Evolutionary conservation across 2,113 vertebrate genomes (phyloP), one percentile per base, ranked within the genome.

Genomic region (Donacobius atricapilla): DNA sequence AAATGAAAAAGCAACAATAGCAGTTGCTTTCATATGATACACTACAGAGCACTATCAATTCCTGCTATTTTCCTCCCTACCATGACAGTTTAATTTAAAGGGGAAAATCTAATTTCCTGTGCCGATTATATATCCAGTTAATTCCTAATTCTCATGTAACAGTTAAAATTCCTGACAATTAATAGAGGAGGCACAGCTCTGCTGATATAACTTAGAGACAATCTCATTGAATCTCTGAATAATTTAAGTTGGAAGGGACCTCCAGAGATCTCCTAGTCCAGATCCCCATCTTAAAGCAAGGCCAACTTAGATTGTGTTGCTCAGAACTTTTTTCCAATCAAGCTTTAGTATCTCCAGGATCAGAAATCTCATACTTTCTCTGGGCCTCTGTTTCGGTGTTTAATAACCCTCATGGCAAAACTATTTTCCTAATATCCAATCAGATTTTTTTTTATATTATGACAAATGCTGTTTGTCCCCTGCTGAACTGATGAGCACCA

Each of bases 91-190:
- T 89, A 92, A 95, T 97, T 96, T 96, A 92, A 90, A 90, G 93
- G 76, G 91, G 91, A 95, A 94, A 93, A 96, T 95, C 93, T 84
- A 93, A 97, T 97, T 97, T 97, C 95, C 94, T 94, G 76, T 87
- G 93, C 83, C 0, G 25, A 93, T 94, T 92, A 70, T 86, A 87
- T 92, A 89, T 77, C 76, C 92, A 86, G 64, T 83, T 96, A 93
- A 94, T 92, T 93, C 86, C 68, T 83, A 66, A 77, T 70, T 90
- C 92, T 92, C 64, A 86, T 56, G 58, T 92, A 94, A 89, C 30
- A 7, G 86, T 83, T 92, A 92, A 90, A 89, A 94, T 90, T 86
- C 71, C 91, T 89, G 64, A 51, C 76, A 90, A 90, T 92, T 94
- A 90, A 83, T 47, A 88, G 33, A 64, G 42, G 39, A 88, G 58